These are phyloP conservation scores for Siderastrea radians DNA, from an alignment of 92 coral and sea anemone species.

Conservation along the genomic window DNA sequence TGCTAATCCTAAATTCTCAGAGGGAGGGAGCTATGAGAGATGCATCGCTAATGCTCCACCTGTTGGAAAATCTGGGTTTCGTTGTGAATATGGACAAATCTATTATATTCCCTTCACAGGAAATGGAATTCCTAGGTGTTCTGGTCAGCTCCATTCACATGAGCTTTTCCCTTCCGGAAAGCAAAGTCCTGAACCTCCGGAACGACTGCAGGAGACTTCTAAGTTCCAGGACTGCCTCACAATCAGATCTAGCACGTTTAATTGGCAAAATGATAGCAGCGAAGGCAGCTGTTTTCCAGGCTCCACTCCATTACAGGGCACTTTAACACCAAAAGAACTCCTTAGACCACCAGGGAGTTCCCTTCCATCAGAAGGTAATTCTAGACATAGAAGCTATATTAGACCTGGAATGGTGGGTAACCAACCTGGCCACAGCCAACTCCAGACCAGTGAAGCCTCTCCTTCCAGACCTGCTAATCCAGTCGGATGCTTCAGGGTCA, in stretches of 20 bases:
- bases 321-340: too few species aligned
- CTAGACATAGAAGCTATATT: constrained; percentile 19
- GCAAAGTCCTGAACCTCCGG: constrained; percentile 10
- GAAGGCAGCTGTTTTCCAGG: too few species aligned
- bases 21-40: too few species aligned
- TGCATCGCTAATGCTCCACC: too few species aligned
- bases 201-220: not conserved
- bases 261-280: too few species aligned
- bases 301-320: too few species aligned
- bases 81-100: constrained; percentile 20
- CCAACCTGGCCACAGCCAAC: constrained; percentile 25
- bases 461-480: not conserved
- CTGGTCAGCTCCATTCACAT: constrained; percentile 15
- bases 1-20: too few species aligned
- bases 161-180: constrained; percentile 24
- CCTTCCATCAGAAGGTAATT: constrained; percentile 1
- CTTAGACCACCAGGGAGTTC: too few species aligned
- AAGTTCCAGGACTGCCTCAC: not conserved
- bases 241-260: too few species aligned
- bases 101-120: constrained; percentile 29
- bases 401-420: constrained; percentile 42
- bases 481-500: constrained; percentile 40
- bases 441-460: not conserved
- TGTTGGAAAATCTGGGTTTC: too few species aligned
- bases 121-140: constrained; percentile 37